These are phyloP conservation scores for Pontoporia blainvillei DNA, from an alignment of 2,113 vertebrate species.

Conservation along the genomic window DNA sequence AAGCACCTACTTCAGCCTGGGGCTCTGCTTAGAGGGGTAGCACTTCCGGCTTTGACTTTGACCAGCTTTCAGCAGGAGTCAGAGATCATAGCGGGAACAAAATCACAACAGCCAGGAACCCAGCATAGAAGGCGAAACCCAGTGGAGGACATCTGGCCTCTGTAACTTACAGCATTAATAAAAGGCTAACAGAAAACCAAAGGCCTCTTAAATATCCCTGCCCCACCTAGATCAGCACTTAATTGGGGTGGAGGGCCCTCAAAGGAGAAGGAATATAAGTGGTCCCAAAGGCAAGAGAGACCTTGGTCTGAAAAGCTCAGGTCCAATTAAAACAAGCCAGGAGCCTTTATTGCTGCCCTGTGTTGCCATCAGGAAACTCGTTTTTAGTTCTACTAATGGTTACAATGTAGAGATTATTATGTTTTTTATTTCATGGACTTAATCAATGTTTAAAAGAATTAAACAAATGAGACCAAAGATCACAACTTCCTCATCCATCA, in stretches of 20 bases:
- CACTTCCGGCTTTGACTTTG: not conserved
- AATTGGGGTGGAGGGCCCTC: not conserved
- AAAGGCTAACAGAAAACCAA: slow-evolving; percentile 30
- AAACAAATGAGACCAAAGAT: not conserved
- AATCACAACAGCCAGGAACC: not conserved
- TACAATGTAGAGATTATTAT: not conserved
- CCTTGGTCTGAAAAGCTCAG: slow-evolving; percentile 22
- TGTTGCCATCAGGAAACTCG: slow-evolving; percentile 41
- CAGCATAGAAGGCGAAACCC: slow-evolving; percentile 16
- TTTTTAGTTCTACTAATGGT: slow-evolving; percentile 15
- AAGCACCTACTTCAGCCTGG: not conserved
- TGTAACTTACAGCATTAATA: slow-evolving; percentile 15
- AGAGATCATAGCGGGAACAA: not conserved
- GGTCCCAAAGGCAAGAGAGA: not conserved
- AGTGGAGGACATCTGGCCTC: not conserved
- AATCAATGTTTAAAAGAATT: slow-evolving; percentile 1
- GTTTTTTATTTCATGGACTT: not conserved
- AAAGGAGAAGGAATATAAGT: not conserved
- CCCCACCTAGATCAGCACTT: slow-evolving; percentile 8
- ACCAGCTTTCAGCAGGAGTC: slow-evolving; percentile 9
- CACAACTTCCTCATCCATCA: not conserved
- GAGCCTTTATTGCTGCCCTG: not conserved
- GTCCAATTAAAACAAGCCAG: slow-evolving; percentile 56
- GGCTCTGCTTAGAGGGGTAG: not conserved
- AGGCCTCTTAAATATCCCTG: slow-evolving; percentile 22